These are phyloP conservation scores for Pseudanteris insignis DNA, from an alignment of 2,888 invertebrate genomes.

Conservation along the genomic window DNA sequence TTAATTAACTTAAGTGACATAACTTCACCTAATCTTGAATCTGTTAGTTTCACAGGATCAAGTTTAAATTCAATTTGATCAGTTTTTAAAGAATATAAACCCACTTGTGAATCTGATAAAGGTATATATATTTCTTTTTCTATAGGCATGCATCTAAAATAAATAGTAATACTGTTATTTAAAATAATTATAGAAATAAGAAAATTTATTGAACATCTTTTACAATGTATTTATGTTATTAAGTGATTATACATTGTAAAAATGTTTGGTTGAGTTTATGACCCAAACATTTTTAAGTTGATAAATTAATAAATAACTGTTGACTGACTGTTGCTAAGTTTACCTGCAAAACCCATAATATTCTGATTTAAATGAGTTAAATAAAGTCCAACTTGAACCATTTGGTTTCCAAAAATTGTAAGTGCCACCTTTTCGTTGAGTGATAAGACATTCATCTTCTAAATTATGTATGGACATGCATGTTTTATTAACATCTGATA, in stretches of 20 bases:
- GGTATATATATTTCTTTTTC: constrained; percentile 74
- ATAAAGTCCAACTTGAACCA: constrained; percentile 70
- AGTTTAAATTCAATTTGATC: constrained; percentile 49
- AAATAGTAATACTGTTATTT: background rate
- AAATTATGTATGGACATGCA: constrained; percentile 74
- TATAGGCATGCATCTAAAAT: constrained; percentile 63
- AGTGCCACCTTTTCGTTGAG: constrained; percentile 79
- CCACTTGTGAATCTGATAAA: constrained; percentile 72
- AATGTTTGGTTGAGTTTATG: no score
- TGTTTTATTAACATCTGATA: constrained; percentile 68
- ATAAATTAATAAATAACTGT: no score
- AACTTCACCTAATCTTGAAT: constrained; percentile 69
- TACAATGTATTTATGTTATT: no score
- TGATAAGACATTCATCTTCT: constrained; percentile 71
- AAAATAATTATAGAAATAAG: no score
- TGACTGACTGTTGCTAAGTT: no score
- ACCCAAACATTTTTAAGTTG: no score
- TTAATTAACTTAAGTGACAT: constrained; percentile 72
- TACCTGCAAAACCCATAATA: constrained; percentile 75
- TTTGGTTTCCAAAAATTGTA: constrained; percentile 74
- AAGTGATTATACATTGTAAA: no score
- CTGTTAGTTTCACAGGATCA: constrained; percentile 46
- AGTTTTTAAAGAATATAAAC: constrained; percentile 67
- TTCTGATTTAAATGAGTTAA: constrained; percentile 71
- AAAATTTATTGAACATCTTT: no score